phyloP scores from a whole-genome alignment of 1,140 invertebrate species.

The Ceratoteleas bidentatus region DNA sequence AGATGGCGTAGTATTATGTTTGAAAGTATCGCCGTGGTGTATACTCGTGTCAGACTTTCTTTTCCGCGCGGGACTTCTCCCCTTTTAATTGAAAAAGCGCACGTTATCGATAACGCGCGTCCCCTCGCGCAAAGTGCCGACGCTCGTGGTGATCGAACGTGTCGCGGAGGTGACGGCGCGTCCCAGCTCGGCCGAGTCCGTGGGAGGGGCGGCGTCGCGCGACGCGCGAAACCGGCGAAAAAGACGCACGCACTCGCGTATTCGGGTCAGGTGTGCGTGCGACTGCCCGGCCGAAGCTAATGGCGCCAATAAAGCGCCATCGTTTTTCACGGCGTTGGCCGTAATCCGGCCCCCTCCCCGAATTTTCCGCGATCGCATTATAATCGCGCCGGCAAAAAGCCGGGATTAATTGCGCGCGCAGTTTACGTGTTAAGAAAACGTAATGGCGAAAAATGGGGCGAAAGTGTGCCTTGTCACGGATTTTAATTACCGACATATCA shows the following conservation, averaged over 20 bases:
- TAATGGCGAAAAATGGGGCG: conserved; percentile 57
- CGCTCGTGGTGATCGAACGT: too few relatives aligned
- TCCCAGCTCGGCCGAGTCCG: too few relatives aligned
- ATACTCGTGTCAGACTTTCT: too few relatives aligned
- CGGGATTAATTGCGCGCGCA: conserved; percentile 59
- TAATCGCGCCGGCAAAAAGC: conserved; percentile 46
- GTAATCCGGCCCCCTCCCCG: conserved; percentile 45
- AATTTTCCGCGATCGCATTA: conserved; percentile 42
- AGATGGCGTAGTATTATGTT: too few relatives aligned
- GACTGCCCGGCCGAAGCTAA: conserved; percentile 73
- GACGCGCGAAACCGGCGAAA: too few relatives aligned
- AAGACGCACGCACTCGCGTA: neutral
- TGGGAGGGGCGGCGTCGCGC: too few relatives aligned
- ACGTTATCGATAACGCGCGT: too few relatives aligned
- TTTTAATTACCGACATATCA: conserved; percentile 82
- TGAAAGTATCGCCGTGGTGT: too few relatives aligned
- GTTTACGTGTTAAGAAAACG: conserved; percentile 61
- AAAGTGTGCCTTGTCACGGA: conserved; percentile 67
- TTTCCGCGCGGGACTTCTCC: too few relatives aligned
- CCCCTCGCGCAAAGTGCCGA: too few relatives aligned
- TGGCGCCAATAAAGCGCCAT: conserved; percentile 73
- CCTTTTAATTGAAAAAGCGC: too few relatives aligned
- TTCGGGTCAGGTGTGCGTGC: conserved; percentile 6
- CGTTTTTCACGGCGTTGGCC: conserved; percentile 76
- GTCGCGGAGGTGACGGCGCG: too few relatives aligned